These are phyloP conservation scores for Melieria picta DNA, from an alignment of 2,888 invertebrate genomes.

Conservation along the genomic window DNA sequence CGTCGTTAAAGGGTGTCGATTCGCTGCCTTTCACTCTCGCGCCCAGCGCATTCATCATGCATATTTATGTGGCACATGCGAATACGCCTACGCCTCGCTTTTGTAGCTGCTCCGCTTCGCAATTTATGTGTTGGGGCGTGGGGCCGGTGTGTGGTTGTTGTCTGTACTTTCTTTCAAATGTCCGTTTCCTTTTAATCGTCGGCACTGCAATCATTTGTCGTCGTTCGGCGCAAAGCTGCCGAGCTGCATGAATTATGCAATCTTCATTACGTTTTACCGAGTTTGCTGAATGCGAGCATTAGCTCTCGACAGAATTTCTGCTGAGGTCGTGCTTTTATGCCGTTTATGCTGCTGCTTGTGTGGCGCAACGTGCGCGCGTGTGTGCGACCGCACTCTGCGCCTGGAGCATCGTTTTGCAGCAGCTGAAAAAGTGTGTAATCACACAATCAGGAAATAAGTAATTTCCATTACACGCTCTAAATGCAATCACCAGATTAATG, in stretches of 20 bases:
- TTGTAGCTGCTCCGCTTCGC: too few relatives aligned
- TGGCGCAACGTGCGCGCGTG: too few relatives aligned
- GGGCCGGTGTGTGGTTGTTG: too few relatives aligned
- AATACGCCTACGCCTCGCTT: too few relatives aligned
- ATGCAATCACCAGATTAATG: slow-evolving; percentile 61
- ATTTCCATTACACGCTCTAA: slow-evolving; percentile 58
- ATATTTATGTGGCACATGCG: too few relatives aligned
- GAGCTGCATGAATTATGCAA: slow-evolving; percentile 62
- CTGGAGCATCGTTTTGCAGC: slow-evolving; percentile 46
- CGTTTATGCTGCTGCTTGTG: slow-evolving; percentile 44
- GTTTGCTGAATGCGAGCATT: slow-evolving; percentile 37
- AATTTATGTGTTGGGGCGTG: too few relatives aligned
- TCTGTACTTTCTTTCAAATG: too few relatives aligned
- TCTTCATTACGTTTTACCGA: slow-evolving; percentile 59
- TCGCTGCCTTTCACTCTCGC: too few relatives aligned
- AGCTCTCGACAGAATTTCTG: not conserved
- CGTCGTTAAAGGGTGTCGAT: too few relatives aligned
- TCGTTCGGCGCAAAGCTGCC: not conserved
- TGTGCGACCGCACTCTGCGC: slow-evolving; percentile 58
- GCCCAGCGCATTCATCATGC: too few relatives aligned
- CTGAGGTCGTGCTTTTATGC: slow-evolving; percentile 20
- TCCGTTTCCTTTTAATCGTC: too few relatives aligned
- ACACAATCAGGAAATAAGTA: slow-evolving; percentile 58
- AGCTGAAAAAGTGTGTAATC: slow-evolving; percentile 54
- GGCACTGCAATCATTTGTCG: not conserved